Base-by-base conservation (phyloP, 2,113 vertebrate species). In the Burhinus bistriatus region DNA sequence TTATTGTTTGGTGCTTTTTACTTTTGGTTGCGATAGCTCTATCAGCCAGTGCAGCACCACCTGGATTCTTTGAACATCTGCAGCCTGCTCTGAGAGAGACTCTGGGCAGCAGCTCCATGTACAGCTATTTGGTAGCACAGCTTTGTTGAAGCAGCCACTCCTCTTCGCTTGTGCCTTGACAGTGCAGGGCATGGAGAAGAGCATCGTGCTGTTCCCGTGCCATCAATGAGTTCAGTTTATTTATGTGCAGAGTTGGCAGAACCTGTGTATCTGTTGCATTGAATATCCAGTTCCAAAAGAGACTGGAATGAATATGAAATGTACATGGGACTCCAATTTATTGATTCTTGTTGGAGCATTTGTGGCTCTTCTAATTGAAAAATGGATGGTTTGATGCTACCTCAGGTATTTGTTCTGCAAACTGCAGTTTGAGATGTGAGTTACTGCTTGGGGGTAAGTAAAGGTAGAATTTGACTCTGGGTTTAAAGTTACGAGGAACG, bases 121-220 rank as follows among this genome's bases (percentile, higher is more conserved):
- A 66, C 77, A 95, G 81, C 73, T 89, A 87, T n/a, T 93, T 93
- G 89, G 81, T 70, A 95, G 87, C 78, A 26, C 16, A 57, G 61
- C 86, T 82, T 73, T 64, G 36, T 61, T 89, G 79, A 78, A 95
- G 77, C 83, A 87, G 77, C 83, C 81, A 81, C 89, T 95, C 78
- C 89, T 84, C 69, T 77, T 72, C 90, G 18, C 80, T 95, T 79
- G 58, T 89, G 59, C 49, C 26, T 54, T 34, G 25, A 42, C 59
- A 80, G 66, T 40, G 16, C 77, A 95, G 93, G 78, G 84, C 90
- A 77, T 64, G 75, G 77, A 71, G 77, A 77, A 85, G 45, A 73
- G 71, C 82, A 66, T 59, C 6, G 0, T 73, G 89, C 89, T 88
- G 40, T 77, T 93, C 83, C 58, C 0, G 4, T 93, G 94, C 88